Evolutionary conservation across 2,113 vertebrate species (phyloP).

Genomic region (Nansenia antarctica): DNA sequence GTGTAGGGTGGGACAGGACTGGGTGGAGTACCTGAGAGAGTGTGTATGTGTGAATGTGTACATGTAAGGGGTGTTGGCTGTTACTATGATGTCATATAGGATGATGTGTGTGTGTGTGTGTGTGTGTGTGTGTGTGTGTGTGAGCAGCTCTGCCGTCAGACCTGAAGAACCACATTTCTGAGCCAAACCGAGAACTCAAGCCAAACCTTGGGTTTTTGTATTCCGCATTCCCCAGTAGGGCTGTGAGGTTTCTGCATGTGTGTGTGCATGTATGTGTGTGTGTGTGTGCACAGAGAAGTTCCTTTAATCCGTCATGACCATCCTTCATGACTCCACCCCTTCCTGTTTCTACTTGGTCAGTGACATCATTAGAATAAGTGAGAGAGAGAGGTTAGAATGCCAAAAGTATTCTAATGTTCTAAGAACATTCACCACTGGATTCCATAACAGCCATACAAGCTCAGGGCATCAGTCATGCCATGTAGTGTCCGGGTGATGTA

Average conservation of each 20-base stretch:
- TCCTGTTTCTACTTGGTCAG: too few species aligned
- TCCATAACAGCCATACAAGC: too few species aligned
- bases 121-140: background rate
- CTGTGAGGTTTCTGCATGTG: slow-evolving; percentile 2
- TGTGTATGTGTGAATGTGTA: background rate
- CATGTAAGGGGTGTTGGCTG: background rate
- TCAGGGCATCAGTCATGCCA: too few species aligned
- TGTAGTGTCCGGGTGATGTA: too few species aligned
- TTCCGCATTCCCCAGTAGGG: slow-evolving; percentile 17
- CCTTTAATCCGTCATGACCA: too few species aligned
- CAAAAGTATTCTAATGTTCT: too few species aligned
- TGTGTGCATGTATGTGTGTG: background rate
- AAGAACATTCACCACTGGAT: too few species aligned
- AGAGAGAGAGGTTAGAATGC: too few species aligned
- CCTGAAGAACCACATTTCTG: slow-evolving; percentile 67
- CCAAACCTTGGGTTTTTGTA: slow-evolving; percentile 24
- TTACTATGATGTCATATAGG: background rate
- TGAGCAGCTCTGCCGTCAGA: slow-evolving; percentile 29
- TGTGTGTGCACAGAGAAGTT: background rate
- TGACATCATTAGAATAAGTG: too few species aligned
- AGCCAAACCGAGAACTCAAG: too few species aligned
- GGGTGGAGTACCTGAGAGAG: background rate
- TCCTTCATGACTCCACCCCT: too few species aligned
- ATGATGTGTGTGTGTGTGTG: background rate
- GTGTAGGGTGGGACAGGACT: too few species aligned